These are phyloP conservation scores for Trinorchestia longiramus DNA, from an alignment of 1,140 invertebrate genomes.

Conservation along the genomic window DNA sequence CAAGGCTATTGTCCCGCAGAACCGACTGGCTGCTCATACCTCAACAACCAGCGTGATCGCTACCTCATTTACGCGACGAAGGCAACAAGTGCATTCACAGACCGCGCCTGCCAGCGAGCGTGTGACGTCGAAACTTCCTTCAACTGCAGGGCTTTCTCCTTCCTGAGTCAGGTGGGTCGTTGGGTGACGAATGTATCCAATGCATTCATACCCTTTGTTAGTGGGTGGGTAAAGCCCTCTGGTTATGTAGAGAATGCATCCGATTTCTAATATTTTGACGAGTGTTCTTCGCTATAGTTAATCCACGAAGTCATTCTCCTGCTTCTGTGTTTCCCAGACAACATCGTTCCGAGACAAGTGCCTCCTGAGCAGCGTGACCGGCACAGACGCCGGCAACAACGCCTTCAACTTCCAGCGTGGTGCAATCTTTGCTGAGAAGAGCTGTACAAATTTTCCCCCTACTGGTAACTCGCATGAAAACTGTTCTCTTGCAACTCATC, in stretches of 20 bases:
- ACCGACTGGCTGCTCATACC: constrained; percentile 70
- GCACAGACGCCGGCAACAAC: constrained; percentile 17
- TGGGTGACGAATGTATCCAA: no score
- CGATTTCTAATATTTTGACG: no score
- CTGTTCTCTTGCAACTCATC: not conserved
- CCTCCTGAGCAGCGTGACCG: constrained; percentile 47
- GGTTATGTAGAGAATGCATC: no score
- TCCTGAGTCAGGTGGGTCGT: constrained; percentile 70
- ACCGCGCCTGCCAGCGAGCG: constrained; percentile 71
- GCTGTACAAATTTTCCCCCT: not conserved
- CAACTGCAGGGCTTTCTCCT: constrained; percentile 73
- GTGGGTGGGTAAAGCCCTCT: not conserved
- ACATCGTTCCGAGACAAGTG: constrained; percentile 42
- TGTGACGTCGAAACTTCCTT: constrained; percentile 73
- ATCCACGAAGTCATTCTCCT: no score
- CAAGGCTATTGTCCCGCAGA: constrained; percentile 66
- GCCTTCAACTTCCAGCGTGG: constrained; percentile 55
- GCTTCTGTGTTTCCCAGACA: not conserved
- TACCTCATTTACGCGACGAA: constrained; percentile 72
- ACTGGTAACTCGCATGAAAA: not conserved
- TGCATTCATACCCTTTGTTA: not conserved
- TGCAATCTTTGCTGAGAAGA: constrained; percentile 33
- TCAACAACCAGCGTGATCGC: constrained; percentile 69
- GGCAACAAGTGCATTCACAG: constrained; percentile 70
- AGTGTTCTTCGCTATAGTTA: no score